Conservation (phyloP, 2,113 vertebrate species). For the Andinoacara biseriatus region DNA sequence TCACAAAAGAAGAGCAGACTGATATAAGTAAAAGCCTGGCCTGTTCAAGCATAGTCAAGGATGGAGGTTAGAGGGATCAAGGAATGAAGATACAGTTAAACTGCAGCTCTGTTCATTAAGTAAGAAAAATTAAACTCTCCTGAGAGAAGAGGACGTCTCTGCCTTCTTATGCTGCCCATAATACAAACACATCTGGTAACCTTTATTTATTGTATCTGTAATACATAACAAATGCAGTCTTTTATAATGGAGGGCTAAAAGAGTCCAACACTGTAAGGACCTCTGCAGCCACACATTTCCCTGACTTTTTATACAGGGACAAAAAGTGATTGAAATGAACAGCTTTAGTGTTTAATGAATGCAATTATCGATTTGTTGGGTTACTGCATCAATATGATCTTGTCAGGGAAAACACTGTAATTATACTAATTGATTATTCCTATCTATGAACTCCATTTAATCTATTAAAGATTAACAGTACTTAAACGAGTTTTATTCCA, state of each 20-base stretch:
- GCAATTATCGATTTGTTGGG: background rate
- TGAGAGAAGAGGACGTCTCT: background rate
- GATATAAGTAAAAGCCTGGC: background rate
- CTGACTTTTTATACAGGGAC: background rate
- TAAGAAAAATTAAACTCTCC: background rate
- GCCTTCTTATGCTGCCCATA: background rate
- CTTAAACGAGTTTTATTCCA: background rate
- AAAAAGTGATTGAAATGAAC: background rate
- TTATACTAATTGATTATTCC: slow-evolving; percentile 16
- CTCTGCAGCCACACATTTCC: background rate
- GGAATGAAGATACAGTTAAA: slow-evolving; percentile 7
- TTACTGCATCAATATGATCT: background rate
- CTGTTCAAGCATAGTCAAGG: background rate
- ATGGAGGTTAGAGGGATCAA: background rate
- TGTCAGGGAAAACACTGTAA: slow-evolving; percentile 7
- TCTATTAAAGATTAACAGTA: background rate
- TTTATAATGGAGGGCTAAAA: background rate
- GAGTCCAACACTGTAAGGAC: background rate
- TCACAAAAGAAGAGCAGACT: background rate
- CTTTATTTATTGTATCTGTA: background rate
- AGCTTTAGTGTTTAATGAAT: slow-evolving; percentile 3
- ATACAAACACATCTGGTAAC: slow-evolving; percentile 13
- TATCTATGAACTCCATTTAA: background rate
- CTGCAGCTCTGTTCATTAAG: too few species aligned
- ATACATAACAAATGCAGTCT: background rate